Conservation (phyloP, 2,888 invertebrate species). For the Lacanobia wlatinum region DNA sequence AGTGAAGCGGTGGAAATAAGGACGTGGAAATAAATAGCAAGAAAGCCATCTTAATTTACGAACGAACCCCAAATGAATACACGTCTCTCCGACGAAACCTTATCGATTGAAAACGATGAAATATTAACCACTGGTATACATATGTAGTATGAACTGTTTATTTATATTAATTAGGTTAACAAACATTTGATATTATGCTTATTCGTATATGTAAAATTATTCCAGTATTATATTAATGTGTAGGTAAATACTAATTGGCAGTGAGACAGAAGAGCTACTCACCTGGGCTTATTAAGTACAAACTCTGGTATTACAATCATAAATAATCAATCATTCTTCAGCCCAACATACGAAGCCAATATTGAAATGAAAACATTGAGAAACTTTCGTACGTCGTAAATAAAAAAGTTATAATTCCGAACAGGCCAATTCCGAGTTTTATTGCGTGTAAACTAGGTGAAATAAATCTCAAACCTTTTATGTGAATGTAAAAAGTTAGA, state of each 20-base stretch:
- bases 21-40: background rate
- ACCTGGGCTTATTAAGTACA: constrained; percentile 19
- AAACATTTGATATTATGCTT: constrained; percentile 52
- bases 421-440: constrained; percentile 46
- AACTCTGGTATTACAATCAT: constrained; percentile 7
- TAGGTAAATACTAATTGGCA: constrained; percentile 26
- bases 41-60: constrained; percentile 1
- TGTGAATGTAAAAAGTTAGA: constrained; percentile 25
- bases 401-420: constrained; percentile 55
- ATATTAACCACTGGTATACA: constrained; percentile 56
- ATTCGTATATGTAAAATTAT: constrained; percentile 57
- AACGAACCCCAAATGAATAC: constrained; percentile 34
- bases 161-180: constrained; percentile 51
- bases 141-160: constrained; percentile 56
- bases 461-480: constrained; percentile 47
- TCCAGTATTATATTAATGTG: constrained; percentile 43
- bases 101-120: constrained; percentile 57
- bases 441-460: constrained; percentile 39
- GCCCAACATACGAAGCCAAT: constrained; percentile 14
- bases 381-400: constrained; percentile 49
- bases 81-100: constrained; percentile 19
- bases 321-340: constrained; percentile 46
- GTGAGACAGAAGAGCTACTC: background rate
- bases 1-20: constrained; percentile 1
- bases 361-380: constrained; percentile 45